These are phyloP conservation scores for Neodiprion pinetum DNA, from an alignment of 1,140 invertebrate genomes.

Conservation along the genomic window DNA sequence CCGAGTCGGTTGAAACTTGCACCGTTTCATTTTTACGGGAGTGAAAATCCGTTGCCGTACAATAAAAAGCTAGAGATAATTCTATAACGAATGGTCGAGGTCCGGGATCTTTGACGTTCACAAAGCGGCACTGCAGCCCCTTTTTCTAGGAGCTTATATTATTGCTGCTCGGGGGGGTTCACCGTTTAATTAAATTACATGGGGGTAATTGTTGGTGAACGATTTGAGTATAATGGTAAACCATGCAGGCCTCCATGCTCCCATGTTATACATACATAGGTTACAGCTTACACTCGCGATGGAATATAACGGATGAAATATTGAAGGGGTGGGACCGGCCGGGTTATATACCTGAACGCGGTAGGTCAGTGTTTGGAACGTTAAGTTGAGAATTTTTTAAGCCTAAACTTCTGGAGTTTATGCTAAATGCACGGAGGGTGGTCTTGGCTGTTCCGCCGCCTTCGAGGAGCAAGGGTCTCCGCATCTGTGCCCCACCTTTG, in stretches of 20 bases:
- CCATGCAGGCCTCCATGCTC: background rate
- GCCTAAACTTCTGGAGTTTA: background rate
- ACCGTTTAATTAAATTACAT: conserved; percentile 4
- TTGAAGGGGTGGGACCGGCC: background rate
- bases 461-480: background rate
- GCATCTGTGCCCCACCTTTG: conserved; percentile 1
- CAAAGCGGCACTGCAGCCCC: background rate
- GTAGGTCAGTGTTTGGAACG: background rate
- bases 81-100: background rate
- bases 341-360: background rate
- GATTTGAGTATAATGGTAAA: conserved; percentile 1
- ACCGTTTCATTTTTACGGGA: too few species aligned
- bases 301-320: background rate
- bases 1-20: too few species aligned
- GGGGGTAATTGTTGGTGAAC: background rate
- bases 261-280: too few species aligned
- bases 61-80: background rate
- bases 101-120: background rate
- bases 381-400: background rate
- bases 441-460: background rate
- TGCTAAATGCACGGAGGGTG: conserved; percentile 4
- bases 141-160: too few species aligned
- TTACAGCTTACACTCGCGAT: too few species aligned
- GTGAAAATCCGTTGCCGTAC: too few species aligned
- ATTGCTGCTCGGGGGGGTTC: background rate